Base-by-base conservation (phyloP, 1,140 invertebrate genomes). In the Lepidurus packardi region DNA sequence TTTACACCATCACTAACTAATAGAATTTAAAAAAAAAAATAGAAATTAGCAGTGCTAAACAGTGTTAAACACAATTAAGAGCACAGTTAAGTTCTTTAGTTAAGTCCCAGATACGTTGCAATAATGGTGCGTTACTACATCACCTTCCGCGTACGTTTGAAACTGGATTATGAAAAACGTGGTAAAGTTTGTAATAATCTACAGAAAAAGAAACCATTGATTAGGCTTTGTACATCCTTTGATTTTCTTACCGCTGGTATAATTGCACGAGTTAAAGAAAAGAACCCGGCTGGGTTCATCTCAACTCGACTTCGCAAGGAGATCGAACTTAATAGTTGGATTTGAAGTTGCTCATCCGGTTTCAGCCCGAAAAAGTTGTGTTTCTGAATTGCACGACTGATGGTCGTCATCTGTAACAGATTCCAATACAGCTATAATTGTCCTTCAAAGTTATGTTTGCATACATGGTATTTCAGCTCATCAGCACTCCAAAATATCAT, bases 331-430 rank as follows among this genome's bases (percentile, higher is more conserved):
- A 65, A 21, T 7, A 65, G 53, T 65, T 65, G 53, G 8, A 65
- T 7, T 65, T 65, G 53, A 65, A 65, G 13, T 65, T 65, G 53
- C 21, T 65, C 53, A 7, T 65, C 53, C 7, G 53, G 53, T 7
- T 16, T 0, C 13, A 65, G 21, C 13, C 53, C 53, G 13, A 65
- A 21, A 11, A 65, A 65, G 1, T 13, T n/a, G 1, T 65, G 13
- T 4, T 65, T 65, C 53, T 65, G 53, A 65, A 65, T 65, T n/a
- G 53, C 53, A n/a, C 53, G 53, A 21, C 53, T 65, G 53, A 65
- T 65, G 53, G 16, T 65, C 9, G 5, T 16, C 53, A 65, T 65
- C 53, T 65, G 53, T n/a, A 65, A n/a, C 53, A 65, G 8, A 34
- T 34, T 34, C 8, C 8, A 65, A 65, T 1, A 16, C 1, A 65